phyloP scores from a whole-genome alignment of 92 coral and sea anemone genomes.

The Umimayanthus chanpuru region DNA sequence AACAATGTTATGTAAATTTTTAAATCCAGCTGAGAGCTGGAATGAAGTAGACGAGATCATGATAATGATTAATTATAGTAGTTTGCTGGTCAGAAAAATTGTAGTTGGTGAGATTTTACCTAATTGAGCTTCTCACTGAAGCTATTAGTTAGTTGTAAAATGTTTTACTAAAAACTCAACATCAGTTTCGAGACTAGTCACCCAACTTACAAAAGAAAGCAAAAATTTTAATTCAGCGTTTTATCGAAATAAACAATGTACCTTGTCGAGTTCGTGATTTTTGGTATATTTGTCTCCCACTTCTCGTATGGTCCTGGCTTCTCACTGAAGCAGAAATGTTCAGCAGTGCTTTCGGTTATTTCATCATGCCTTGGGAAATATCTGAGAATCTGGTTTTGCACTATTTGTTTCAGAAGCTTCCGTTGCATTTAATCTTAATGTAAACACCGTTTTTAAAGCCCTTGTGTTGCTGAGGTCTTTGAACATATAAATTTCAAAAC shows the following conservation, averaged over 20 bases:
- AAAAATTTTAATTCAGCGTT: neutral
- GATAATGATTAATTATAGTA: neutral
- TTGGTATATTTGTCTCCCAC: neutral
- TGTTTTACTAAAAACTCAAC: neutral
- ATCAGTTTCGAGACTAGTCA: neutral
- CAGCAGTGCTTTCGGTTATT: neutral
- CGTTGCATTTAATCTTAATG: neutral
- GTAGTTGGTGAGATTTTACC: neutral
- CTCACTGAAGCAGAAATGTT: neutral
- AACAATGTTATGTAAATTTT: constrained; percentile 10
- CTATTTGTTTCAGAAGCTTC: neutral
- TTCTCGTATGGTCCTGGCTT: neutral
- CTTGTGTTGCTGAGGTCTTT: neutral
- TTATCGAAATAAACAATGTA: neutral
- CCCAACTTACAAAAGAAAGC: constrained; percentile 4
- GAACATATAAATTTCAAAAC: neutral
- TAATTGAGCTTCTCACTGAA: neutral
- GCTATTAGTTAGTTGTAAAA: neutral
- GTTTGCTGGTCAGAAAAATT: neutral
- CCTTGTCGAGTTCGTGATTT: neutral
- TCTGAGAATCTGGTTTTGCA: neutral
- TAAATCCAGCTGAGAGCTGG: constrained; percentile 27
- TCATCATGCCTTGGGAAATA: neutral
- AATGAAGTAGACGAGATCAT: constrained; percentile 10
- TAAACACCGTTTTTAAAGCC: neutral